Base-by-base conservation (phyloP, 2,113 vertebrate genomes). In the Passer domesticus region DNA sequence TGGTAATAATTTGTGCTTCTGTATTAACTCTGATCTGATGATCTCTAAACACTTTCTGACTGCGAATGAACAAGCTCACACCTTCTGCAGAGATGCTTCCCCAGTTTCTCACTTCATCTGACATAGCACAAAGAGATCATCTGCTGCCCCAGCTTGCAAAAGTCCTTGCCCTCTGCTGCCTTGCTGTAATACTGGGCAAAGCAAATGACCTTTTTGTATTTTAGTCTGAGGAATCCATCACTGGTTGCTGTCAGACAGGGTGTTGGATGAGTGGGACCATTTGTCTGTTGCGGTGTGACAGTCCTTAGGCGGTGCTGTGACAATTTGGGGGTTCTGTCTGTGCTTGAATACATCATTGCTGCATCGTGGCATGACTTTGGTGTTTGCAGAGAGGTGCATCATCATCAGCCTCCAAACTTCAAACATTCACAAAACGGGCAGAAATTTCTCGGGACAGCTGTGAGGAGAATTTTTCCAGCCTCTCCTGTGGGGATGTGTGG, bases 151-250 rank as follows among this genome's bases (percentile, higher is more conserved):
- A 58, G 35, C 46, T 47, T 67, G 68, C 66, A 69, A 50, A 84
- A 85, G 79, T 87, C 84, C 87, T 82, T 80, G 49, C 55, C 66
- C 68, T 88, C 63, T 95, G 58, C 66, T 64, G 22, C 55, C n/a
- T 76, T 76, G 35, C 55, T 89, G 5, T 90, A 77, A 81, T 70
- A 49, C 37, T 23, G 39, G 60, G 52, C 52, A 78, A 78, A 46
- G 80, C 83, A 94, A 96, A 95, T 75, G 91, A 81, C 80, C 80
- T 93, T 89, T 92, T 46, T 0, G 5, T 87, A 64, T 87, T 93
- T 93, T 31, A 95, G 52, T 89, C 58, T 58, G 88, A 93, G 77
- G 80, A 92, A 96, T 95, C 92, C 90, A 92, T 96, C 90, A 82
- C 24, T n/a, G 77, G 41, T 67, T 89, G 64, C 93, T 93, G 93